Conservation (phyloP, 23 tunicate species). For the Diplosoma virens region DNA sequence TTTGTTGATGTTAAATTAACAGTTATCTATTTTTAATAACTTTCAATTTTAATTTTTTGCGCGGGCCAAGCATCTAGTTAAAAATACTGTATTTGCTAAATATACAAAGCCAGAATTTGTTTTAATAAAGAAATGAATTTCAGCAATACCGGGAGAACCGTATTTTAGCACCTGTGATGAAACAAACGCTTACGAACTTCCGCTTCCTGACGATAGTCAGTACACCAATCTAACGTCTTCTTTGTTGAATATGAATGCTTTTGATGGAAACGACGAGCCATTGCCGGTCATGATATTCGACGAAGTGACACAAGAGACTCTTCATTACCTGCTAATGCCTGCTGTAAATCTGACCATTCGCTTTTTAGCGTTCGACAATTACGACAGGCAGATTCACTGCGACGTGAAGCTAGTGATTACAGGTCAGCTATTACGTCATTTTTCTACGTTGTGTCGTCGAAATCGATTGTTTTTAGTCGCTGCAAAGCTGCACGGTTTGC, state of each 20-base stretch:
- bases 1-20: neutral
- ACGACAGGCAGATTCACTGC: conserved; percentile 23
- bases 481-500: no score
- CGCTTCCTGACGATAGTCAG: neutral
- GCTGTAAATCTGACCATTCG: conserved; percentile 8
- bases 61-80: no score
- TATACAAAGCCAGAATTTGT: no score
- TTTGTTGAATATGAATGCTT: conserved; percentile 33
- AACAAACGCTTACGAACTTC: conserved; percentile 9
- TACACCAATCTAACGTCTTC: conserved; percentile 32
- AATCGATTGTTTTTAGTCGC: no score
- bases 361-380: conserved; percentile 41
- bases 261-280: conserved; percentile 30
- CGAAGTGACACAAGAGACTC: neutral
- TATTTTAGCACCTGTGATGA: conserved; percentile 20
- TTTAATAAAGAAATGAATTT: no score
- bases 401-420: conserved; percentile 14
- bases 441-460: no score
- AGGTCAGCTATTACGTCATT: conserved; percentile 45
- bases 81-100: no score
- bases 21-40: no score
- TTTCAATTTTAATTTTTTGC: no score
- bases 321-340: neutral
- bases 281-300: conserved; percentile 24
- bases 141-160: conserved; percentile 37